phyloP scores from a whole-genome alignment of 2,797 vertebrate genomes.

The Danio jaintianensis region DNA sequence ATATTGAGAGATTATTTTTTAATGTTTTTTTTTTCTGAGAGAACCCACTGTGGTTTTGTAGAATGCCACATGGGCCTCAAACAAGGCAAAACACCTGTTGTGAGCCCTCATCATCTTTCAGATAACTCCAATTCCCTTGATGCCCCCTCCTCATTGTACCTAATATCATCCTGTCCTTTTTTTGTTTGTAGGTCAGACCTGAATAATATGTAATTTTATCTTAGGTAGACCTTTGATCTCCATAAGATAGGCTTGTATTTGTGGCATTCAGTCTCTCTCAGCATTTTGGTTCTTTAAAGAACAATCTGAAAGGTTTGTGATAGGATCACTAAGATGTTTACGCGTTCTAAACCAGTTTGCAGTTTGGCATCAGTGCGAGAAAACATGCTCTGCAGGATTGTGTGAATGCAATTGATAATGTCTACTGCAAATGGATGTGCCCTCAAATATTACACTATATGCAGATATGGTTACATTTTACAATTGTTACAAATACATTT shows the following conservation, averaged over 20 bases:
- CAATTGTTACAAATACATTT: too few species aligned
- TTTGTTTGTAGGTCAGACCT: conserved; percentile 26
- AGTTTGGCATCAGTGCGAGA: too few species aligned
- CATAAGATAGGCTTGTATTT: background rate
- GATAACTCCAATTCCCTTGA: background rate
- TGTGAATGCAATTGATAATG: too few species aligned
- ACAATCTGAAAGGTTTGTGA: background rate
- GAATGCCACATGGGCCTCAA: conserved; percentile 24
- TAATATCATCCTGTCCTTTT: conserved; percentile 11
- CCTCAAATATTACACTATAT: too few species aligned
- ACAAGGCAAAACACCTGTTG: conserved; percentile 12
- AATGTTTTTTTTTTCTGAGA: conserved; percentile 14
- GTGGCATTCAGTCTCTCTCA: background rate
- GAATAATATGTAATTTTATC: conserved; percentile 28
- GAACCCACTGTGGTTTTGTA: conserved; percentile 3
- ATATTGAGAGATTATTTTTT: conserved; percentile 30
- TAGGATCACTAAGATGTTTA: background rate
- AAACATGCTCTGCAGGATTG: too few species aligned
- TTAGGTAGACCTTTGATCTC: conserved; percentile 14
- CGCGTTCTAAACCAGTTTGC: too few species aligned
- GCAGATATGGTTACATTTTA: too few species aligned
- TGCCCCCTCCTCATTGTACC: background rate
- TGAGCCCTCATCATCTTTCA: background rate
- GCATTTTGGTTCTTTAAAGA: background rate
- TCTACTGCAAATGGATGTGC: too few species aligned